Base-by-base conservation (phyloP, 2,888 invertebrate genomes). In the Abrostola triplasia region DNA sequence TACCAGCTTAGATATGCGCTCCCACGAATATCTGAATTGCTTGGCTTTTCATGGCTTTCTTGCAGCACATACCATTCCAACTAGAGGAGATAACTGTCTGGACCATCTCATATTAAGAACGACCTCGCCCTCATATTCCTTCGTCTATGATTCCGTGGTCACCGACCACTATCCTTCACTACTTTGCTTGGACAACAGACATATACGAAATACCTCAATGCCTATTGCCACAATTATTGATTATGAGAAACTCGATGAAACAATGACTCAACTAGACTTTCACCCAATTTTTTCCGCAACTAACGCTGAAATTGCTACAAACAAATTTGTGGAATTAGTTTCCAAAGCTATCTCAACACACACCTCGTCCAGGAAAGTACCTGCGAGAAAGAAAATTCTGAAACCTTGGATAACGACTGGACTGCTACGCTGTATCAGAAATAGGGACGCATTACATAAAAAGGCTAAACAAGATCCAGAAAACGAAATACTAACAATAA, bases 391-490 rank as follows among this genome's bases (percentile, higher is more conserved):
- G 12, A 62, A 56, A 38, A 52, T 58, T 5, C 8, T 67, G 0
- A 76, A 76, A 51, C 73, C 70, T 0, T 76, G 73, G 75, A 70
- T 77, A 1, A 73, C 73, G 0, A 58, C 70, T 11, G 76, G 76
- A 2, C 37, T 77, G 0, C 44, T 79, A 4, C n/a, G 69, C n/a
- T 78, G 78, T 44, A 71, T 81, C 5, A 56, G 67, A 6, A 49
- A 78, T 35, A 49, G 77, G 11, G 74, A 79, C 13, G 61, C 48
- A 9, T 11, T 76, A 5, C 62, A 73, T 61, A 36, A 10, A 5
- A 64, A 57, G 50, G 6, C 38, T 5, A 72, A 59, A 47, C 44
- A 49, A 36, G 5, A 62, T 5, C 74, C 69, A 5, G 38, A 63
- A 12, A 64, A 79, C 52, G 0, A 6, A 5, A 48, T 44, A 12